Conservation (phyloP, 2,797 vertebrate genomes). For the Atherinosoma microstoma region DNA sequence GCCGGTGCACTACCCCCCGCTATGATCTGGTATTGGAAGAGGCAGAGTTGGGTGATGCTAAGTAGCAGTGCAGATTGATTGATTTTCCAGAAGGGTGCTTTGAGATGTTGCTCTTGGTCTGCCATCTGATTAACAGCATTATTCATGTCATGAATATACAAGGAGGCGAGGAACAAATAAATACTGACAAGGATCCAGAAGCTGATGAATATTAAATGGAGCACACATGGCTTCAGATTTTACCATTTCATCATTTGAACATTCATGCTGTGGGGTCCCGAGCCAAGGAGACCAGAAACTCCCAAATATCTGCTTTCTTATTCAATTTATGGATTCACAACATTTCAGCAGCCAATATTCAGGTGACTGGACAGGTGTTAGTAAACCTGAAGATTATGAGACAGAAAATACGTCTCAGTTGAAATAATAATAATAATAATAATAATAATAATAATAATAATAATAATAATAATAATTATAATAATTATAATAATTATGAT, state of each 20-base stretch:
- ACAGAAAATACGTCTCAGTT: no score
- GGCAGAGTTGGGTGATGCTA: slow-evolving; percentile 42
- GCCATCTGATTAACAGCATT: slow-evolving; percentile 72
- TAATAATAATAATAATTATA: no score
- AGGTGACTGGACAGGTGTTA: no score
- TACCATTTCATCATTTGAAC: slow-evolving; percentile 66
- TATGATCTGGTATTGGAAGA: slow-evolving; percentile 58
- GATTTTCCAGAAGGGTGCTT: slow-evolving; percentile 69
- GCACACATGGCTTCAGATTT: slow-evolving; percentile 65
- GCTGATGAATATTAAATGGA: slow-evolving; percentile 72
- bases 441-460: no score
- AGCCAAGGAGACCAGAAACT: slow-evolving; percentile 32
- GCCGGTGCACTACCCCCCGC: slow-evolving; percentile 41
- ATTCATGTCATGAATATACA: slow-evolving; percentile 77
- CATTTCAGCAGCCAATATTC: no score
- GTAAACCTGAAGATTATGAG: no score
- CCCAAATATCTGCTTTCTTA: not conserved
- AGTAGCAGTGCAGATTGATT: slow-evolving; percentile 65
- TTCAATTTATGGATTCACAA: not conserved
- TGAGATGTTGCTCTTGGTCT: slow-evolving; percentile 56
- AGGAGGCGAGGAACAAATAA: slow-evolving; percentile 69
- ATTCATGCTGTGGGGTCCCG: slow-evolving; percentile 46
- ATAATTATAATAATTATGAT: no score
- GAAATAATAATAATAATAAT: no score
- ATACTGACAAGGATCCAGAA: slow-evolving; percentile 69